Percentiles rank a stretch among this genome's conserved stretches.
phyloP scores from a whole-genome alignment of 2,113 vertebrate genomes.

The Leptobrachium ailaonicum region DNA sequence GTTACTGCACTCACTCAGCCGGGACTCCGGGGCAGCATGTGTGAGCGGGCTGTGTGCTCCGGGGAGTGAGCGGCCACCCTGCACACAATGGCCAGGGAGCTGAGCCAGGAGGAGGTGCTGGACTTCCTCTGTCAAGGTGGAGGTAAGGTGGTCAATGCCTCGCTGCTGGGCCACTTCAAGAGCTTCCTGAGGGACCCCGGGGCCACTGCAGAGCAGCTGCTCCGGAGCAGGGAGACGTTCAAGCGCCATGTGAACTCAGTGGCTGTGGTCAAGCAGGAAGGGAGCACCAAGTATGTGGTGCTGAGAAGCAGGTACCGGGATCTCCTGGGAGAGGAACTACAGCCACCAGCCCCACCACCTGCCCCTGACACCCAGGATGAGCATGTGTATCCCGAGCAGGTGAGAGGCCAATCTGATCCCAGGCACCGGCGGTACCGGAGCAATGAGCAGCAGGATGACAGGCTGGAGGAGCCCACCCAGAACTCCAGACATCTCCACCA shows the following conservation, averaged over 20 bases:
- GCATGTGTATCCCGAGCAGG: too few relatives aligned
- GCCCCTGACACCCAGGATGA: background rate
- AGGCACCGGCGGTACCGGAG: constrained; percentile 17
- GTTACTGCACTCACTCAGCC: background rate
- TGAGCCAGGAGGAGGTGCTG: constrained; percentile 84
- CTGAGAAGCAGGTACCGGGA: constrained; percentile 75
- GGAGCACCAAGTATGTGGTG: constrained; percentile 72
- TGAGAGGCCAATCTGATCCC: constrained; percentile 46
- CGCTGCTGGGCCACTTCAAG: constrained; percentile 78
- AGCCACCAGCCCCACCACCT: constrained; percentile 8
- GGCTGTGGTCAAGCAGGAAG: constrained; percentile 78
- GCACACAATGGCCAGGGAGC: constrained; percentile 75
- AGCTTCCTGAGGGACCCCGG: constrained; percentile 74
- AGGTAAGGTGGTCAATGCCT: constrained; percentile 79
- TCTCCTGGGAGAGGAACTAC: constrained; percentile 65
- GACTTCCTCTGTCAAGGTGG: constrained; percentile 76
- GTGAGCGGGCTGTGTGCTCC: background rate
- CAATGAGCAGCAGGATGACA: background rate
- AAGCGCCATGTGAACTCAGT: constrained; percentile 88
- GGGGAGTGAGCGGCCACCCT: background rate
- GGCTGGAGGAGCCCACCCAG: background rate
- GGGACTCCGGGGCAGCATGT: background rate
- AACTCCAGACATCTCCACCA: background rate
- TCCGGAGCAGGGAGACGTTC: constrained; percentile 80
- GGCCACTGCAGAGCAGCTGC: constrained; percentile 62